Conservation (phyloP, 1,140 invertebrate genomes). For the Solen grandis region DNA sequence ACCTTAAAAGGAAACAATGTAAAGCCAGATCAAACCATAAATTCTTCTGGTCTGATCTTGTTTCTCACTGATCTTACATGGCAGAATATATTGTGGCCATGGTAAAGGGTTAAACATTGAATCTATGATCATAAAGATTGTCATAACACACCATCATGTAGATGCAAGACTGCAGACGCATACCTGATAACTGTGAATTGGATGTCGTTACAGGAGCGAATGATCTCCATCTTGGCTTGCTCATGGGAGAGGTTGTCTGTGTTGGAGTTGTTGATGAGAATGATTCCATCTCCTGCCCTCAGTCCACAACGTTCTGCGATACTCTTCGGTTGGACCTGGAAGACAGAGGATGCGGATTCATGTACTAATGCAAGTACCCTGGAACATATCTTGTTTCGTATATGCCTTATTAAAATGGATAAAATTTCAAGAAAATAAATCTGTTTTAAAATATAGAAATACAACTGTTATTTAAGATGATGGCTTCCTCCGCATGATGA, state of each 20-base stretch:
- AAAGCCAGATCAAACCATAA: too few species aligned
- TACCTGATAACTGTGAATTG: conserved; percentile 78
- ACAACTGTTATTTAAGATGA: neutral
- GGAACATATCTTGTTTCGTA: neutral
- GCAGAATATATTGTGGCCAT: too few species aligned
- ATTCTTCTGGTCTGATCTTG: too few species aligned
- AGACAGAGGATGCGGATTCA: neutral
- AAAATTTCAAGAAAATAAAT: neutral
- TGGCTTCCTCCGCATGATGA: too few species aligned
- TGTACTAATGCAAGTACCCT: neutral
- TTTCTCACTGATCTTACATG: too few species aligned
- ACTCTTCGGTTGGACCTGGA: conserved; percentile 80
- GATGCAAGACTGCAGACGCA: too few species aligned
- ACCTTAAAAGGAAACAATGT: too few species aligned
- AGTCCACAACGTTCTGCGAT: conserved; percentile 79
- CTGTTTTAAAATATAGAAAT: neutral
- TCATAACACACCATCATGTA: too few species aligned
- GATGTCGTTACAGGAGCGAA: conserved; percentile 80
- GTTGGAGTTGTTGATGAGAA: conserved; percentile 78
- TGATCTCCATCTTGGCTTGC: conserved; percentile 80
- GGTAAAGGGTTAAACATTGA: too few species aligned
- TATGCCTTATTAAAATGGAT: neutral
- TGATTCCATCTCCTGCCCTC: conserved; percentile 79
- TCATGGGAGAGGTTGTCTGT: conserved; percentile 79
- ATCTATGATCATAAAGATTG: too few species aligned